Base-by-base conservation (phyloP, 2,113 vertebrate genomes). In the Oreochromis niloticus region DNA sequence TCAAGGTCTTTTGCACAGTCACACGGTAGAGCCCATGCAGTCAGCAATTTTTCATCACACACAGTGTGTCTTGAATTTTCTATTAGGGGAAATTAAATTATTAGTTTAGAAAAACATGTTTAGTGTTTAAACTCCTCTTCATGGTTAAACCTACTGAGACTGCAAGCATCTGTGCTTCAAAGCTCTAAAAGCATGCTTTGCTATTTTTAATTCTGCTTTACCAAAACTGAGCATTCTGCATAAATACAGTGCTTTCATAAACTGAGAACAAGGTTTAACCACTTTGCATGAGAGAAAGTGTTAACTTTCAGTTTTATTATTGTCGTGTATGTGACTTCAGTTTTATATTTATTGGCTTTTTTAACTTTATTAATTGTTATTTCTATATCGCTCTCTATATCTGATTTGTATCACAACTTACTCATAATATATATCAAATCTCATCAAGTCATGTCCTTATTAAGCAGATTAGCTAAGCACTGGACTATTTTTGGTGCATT, bases 1-100 rank as follows among this genome's bases (percentile, higher is more conserved):
- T 92, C 94, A 96, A 95, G 93, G 95, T 95, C 94, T 86, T 87
- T 52, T 39, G 41, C 63, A 71, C 59, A 85, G 88, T 92, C 86
- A 81, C 39, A 39, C 17, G 66, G 46, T 61, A 59, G 86, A 92
- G 79, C 81, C 63, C 39, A 13, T 66, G 52, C 32, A 82, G 89
- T 93, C 90, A 93, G 91, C 92, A 90, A n/a, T 88, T 84, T 90
- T 66, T 86, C 61, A 54, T 66, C 30, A 41, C 66, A 59, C 48
- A 75, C 11, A 54, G 32, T 81, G 55, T 61, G 41, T 83, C 32
- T 30, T 78, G 24, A 63, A 88, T 36, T 88, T 68, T 52, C 10
- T 57, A 81, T 22, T 79, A 66, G 78, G 46, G 48, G 16, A 43
- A 57, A 55, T 19, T 22, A 16, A 13, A 68, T 78, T 27, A 48